Base-by-base conservation (phyloP, 1,140 invertebrate genomes). In the Drosophila tsacasi region DNA sequence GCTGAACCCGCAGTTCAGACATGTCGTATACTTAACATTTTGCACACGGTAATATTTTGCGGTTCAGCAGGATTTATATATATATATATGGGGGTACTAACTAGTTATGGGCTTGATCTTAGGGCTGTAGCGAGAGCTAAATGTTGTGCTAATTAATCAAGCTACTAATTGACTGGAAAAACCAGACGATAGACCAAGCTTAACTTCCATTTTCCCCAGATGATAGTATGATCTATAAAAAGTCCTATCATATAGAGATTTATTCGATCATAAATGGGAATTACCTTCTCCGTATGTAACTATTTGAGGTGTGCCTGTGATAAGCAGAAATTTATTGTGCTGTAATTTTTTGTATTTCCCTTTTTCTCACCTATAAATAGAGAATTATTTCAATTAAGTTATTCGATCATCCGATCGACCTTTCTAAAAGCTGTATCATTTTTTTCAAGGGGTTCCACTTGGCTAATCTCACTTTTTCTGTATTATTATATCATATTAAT, bases 161-260 rank as follows among this genome's bases (percentile, higher is more conserved):
- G 17, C 62, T 21, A 17, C 61, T 84, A 87, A 90, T 84, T 87
- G 81, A 23, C 23, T 81, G 78, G 75, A 90, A 87, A 87, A 66
- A 63, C 83, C 84, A 37, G 65, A 64, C 83, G 60, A 78, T 61
- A 76, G 35, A 50, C 21, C 42, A 27, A 61, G 55, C 61, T 67
- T 58, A 74, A 66, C 30, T 76, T 67, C 42, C 4, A 50, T 57
- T 62, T 69, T 77, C 32, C 65, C 55, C 25, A 23, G 55, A 69
- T 44, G 19, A 52, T 40, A 32, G 4, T 40, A 40, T 72, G 66
- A 73, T 72, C 52, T 50, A 73, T 23, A 44, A 61, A 73, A 60
- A 23, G 37, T 27, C 13, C 42, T 40, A 37, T 40, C 35, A 52
- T 61, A 27, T 19, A 37, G 8, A 25, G 6, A 50, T 25, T 37